phyloP scores from a whole-genome alignment of 1,140 invertebrate species.

The Bicyclus anynana region DNA sequence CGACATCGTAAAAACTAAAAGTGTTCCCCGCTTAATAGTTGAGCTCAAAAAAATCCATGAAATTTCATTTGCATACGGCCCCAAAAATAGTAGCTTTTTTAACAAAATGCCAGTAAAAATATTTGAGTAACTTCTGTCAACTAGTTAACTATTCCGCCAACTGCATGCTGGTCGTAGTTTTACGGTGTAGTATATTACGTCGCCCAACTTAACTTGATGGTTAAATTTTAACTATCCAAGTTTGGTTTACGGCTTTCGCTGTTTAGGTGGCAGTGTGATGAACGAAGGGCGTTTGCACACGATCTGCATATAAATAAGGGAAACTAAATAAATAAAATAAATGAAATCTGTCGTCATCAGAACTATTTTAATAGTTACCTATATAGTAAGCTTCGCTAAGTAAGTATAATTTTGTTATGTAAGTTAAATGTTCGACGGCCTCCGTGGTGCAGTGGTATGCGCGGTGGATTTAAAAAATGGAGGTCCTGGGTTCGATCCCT shows the following conservation, averaged over 20 bases:
- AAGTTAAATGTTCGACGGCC: too few species aligned
- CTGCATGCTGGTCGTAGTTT: conserved; percentile 11
- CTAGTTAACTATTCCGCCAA: not conserved
- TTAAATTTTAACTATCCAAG: conserved; percentile 49
- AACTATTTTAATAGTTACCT: too few species aligned
- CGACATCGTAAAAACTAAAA: too few species aligned
- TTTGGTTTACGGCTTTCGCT: conserved; percentile 30
- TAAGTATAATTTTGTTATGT: too few species aligned
- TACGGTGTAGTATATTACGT: conserved; percentile 16
- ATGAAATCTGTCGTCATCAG: too few species aligned
- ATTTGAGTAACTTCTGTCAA: not conserved
- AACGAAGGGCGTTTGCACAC: conserved; percentile 1
- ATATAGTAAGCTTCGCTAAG: too few species aligned
- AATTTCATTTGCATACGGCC: not conserved
- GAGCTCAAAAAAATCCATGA: not conserved
- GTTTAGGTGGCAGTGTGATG: conserved; percentile 19
- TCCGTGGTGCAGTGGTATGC: too few species aligned
- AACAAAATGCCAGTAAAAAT: not conserved
- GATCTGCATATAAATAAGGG: too few species aligned
- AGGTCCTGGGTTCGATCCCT: too few species aligned
- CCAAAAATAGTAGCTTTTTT: not conserved
- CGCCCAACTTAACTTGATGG: conserved; percentile 31
- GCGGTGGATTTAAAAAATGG: too few species aligned
- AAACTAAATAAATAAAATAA: too few species aligned
- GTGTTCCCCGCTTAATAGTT: too few species aligned